Evolutionary conservation across 2,888 invertebrate species (phyloP).

Genomic region (Rhingia rostrata): DNA sequence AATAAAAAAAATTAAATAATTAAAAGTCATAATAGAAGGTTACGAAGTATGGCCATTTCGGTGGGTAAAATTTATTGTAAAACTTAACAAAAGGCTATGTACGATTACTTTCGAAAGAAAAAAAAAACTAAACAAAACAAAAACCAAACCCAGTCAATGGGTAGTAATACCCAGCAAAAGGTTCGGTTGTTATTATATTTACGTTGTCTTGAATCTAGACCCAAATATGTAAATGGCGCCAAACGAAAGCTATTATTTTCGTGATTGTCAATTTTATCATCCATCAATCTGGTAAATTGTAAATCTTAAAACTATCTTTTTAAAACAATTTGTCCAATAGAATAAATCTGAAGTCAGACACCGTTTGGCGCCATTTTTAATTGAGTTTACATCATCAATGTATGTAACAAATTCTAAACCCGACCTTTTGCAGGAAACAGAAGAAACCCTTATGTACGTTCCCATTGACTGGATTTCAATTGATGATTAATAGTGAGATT

Average conservation of each 20-base stretch:
- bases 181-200: background rate
- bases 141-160: conserved; percentile 9
- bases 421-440: background rate
- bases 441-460: background rate
- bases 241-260: background rate
- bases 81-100: conserved; percentile 49
- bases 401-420: background rate
- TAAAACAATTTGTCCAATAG: background rate
- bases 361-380: background rate
- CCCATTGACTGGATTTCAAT: conserved; percentile 4
- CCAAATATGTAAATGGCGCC: background rate
- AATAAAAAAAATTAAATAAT: conserved; percentile 10
- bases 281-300: background rate
- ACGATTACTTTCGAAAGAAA: conserved; percentile 14
- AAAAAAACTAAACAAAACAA: conserved; percentile 1
- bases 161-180: background rate
- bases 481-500: conserved; percentile 49
- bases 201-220: background rate
- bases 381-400: background rate
- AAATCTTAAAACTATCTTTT: background rate
- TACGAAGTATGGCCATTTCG: conserved; percentile 40
- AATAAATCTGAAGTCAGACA: background rate
- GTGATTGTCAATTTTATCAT: background rate
- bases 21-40: conserved; percentile 26
- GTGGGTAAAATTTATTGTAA: conserved; percentile 47